phyloP scores from a whole-genome alignment of 2,113 vertebrate genomes.

The Chamaetylas fuelleborni region DNA sequence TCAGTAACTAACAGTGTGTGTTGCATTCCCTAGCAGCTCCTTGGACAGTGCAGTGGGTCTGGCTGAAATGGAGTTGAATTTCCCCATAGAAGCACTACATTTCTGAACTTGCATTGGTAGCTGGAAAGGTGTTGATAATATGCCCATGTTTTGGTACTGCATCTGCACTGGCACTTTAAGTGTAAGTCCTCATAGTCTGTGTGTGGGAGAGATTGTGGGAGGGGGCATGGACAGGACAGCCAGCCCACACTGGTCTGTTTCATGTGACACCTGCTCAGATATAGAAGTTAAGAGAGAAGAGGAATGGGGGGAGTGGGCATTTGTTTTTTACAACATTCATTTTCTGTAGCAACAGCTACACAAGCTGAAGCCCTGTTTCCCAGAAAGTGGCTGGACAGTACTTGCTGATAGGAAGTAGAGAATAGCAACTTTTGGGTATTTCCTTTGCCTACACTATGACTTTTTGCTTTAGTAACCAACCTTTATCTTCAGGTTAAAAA shows the following conservation, averaged over 20 bases:
- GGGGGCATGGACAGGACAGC: background rate
- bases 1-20: background rate
- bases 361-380: background rate
- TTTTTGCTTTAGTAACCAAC: background rate
- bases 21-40: background rate
- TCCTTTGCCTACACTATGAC: background rate
- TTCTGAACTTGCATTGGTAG: background rate
- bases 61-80: background rate
- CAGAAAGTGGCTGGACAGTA: background rate
- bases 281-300: background rate
- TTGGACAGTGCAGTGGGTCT: background rate
- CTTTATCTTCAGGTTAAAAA: background rate
- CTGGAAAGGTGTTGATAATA: too few species aligned
- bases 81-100: background rate
- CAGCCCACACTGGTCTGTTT: background rate
- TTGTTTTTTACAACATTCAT: background rate
- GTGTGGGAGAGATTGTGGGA: rapidly evolving
- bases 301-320: background rate
- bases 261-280: background rate
- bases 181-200: background rate
- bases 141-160: background rate
- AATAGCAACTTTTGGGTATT: background rate
- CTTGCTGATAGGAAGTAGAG: background rate
- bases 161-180: background rate
- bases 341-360: background rate